Percentiles rank a stretch among this genome's conserved stretches.
phyloP scores from a whole-genome alignment of 2,888 invertebrate species.

The Trichopria drosophilae region DNA sequence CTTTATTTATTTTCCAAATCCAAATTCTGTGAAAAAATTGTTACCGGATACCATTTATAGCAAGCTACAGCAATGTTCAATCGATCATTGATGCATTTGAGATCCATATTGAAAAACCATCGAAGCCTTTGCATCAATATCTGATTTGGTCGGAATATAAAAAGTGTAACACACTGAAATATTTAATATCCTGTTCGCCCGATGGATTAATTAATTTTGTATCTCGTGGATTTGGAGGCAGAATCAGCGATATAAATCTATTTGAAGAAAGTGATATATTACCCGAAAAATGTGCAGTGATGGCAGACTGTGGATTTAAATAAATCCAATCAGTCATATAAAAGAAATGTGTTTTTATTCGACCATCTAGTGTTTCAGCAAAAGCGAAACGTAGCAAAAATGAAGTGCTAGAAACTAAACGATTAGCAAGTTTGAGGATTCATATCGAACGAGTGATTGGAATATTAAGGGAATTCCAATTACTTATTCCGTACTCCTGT shows the following conservation, averaged over 20 bases:
- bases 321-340: slow-evolving; percentile 17
- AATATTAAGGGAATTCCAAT: slow-evolving; percentile 25
- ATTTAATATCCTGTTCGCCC: slow-evolving; percentile 10
- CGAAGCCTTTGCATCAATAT: slow-evolving; percentile 5
- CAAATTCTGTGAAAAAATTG: not conserved
- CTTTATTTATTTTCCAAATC: not conserved
- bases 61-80: slow-evolving; percentile 3
- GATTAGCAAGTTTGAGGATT: slow-evolving; percentile 43
- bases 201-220: slow-evolving; percentile 14
- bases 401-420: slow-evolving; percentile 37
- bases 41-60: slow-evolving; percentile 6
- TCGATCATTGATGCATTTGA: slow-evolving; percentile 5
- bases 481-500: slow-evolving; percentile 22
- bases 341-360: slow-evolving; percentile 11
- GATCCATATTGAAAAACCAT: slow-evolving; percentile 13
- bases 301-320: slow-evolving; percentile 31
- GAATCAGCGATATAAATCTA: slow-evolving; percentile 6
- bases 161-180: slow-evolving; percentile 25
- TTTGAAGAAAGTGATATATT: slow-evolving; percentile 11
- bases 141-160: slow-evolving; percentile 26
- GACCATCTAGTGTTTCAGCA: slow-evolving; percentile 21
- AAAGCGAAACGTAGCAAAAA: slow-evolving; percentile 22
- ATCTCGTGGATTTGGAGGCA: slow-evolving; percentile 14
- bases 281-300: slow-evolving; percentile 12
- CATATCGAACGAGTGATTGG: slow-evolving; percentile 46